A percentile compares a stretch with the other conserved stretches of the same genome.
Evolutionary conservation across 2,113 vertebrate genomes (phyloP).

Genomic region (Pica pica): DNA sequence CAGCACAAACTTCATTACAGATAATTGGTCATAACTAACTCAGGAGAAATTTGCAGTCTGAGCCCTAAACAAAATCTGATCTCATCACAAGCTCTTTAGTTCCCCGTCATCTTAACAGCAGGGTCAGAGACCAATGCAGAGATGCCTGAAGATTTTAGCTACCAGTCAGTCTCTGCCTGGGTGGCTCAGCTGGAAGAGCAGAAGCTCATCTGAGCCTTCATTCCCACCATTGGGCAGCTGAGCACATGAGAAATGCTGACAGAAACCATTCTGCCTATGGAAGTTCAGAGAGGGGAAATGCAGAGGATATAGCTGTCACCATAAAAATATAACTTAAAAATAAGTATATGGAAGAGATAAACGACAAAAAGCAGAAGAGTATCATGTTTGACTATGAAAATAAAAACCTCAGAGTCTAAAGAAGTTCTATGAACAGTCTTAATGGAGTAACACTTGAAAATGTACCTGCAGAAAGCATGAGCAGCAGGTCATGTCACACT

Average conservation of each 20-base stretch:
- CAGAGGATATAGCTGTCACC: neutral
- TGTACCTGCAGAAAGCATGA: neutral
- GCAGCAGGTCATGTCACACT: neutral
- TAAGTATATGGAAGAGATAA: neutral
- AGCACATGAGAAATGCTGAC: neutral
- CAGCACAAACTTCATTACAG: neutral
- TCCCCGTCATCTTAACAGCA: neutral
- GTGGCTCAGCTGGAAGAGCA: neutral
- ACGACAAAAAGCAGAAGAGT: neutral
- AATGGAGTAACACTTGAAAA: neutral
- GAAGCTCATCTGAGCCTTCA: neutral
- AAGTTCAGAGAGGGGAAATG: neutral
- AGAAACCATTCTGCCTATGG: rapidly evolving
- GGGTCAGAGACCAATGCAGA: neutral
- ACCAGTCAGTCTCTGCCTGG: neutral
- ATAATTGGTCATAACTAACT: neutral
- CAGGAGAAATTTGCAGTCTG: neutral
- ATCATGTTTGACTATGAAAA: neutral
- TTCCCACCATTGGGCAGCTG: neutral
- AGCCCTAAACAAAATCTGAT: neutral
- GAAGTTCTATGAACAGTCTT: neutral
- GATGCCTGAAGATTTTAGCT: neutral
- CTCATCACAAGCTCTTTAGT: neutral
- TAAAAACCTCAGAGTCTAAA: neutral
- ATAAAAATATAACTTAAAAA: neutral